phyloP scores from a whole-genome alignment of 2,113 vertebrate species.

The Calypte anna region DNA sequence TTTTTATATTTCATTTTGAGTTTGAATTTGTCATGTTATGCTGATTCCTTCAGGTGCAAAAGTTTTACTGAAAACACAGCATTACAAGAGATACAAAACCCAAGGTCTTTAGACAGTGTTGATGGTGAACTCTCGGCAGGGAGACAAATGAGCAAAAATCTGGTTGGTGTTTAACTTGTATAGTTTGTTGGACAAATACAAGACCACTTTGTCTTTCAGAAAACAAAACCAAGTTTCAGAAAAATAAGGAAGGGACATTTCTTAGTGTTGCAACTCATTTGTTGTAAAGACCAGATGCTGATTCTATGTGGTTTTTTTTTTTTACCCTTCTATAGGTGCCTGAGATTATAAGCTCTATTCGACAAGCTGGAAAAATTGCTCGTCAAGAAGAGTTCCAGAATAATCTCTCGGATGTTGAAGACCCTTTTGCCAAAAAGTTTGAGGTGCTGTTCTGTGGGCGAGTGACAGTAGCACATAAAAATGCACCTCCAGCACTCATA shows the following conservation, averaged over 20 bases:
- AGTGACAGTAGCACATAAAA: constrained; percentile 92
- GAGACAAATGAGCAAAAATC: background rate
- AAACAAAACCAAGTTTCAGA: background rate
- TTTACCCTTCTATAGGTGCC: constrained; percentile 79
- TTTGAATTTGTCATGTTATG: background rate
- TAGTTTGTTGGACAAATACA: background rate
- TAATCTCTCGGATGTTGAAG: constrained; percentile 73
- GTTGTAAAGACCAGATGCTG: background rate
- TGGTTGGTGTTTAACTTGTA: background rate
- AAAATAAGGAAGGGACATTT: background rate
- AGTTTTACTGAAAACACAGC: background rate
- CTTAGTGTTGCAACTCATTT: background rate
- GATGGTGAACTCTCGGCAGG: background rate
- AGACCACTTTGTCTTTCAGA: background rate
- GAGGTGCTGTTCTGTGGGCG: constrained; percentile 96
- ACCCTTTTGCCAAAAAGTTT: constrained; percentile 92
- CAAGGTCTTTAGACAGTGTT: background rate
- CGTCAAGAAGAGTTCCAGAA: constrained; percentile 86
- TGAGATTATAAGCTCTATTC: constrained; percentile 95
- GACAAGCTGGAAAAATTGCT: constrained; percentile 93
- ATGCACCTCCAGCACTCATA: constrained; percentile 93
- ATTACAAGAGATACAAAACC: background rate
- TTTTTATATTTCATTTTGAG: background rate
- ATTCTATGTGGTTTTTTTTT: background rate
- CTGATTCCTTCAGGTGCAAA: background rate